Evolutionary conservation across 2,113 vertebrate species (phyloP), one percentile per base, ranked within the genome.

Genomic region (Glaucidium brasilianum): DNA sequence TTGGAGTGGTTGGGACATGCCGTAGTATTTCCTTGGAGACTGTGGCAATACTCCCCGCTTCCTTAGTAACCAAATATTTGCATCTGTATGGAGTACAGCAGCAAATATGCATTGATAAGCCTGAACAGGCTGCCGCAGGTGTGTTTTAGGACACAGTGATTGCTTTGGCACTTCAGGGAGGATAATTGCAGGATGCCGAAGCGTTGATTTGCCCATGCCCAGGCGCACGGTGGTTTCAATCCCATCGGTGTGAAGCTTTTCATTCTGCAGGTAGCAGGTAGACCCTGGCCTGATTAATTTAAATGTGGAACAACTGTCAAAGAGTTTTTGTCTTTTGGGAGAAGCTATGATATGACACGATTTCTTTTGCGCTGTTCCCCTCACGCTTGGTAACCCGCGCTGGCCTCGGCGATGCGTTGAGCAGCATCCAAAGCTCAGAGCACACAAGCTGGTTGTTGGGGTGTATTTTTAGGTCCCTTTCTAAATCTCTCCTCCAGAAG

Each of bases 11-110:
- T 21, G 58, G 37, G 94, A 53, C 93, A 43, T 3, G 69, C 72
- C 8, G 2, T 0, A 17, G 12, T 0, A n/a, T 66, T 80, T 47
- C 90, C 85, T 15, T 8, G 76, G 83, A 12, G 72, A 49, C 91
- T 59, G 81, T 64, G 84, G 90, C 87, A n/a, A 55, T 35, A 16
- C 41, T 72, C 49, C 0, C 10, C 1, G 71, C 93, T 95, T 76
- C 90, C 88, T 85, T 93, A 52, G 90, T 34, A 94, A 96, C 96
- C 88, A 94, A 96, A 96, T 86, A 93, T 85, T 85, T 58, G 83
- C 78, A 13, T 58, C 58, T 10, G 78, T 52, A 3, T 5, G 21
- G 78, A 90, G 90, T 4, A 7, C 8, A 26, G 92, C 66, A 18
- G 81, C 71, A 91, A 78, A 68, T 4, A 60, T 5, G 91, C 85